Conservation (phyloP, 2,888 invertebrate species). For the Lissocephala sabroskyi region DNA sequence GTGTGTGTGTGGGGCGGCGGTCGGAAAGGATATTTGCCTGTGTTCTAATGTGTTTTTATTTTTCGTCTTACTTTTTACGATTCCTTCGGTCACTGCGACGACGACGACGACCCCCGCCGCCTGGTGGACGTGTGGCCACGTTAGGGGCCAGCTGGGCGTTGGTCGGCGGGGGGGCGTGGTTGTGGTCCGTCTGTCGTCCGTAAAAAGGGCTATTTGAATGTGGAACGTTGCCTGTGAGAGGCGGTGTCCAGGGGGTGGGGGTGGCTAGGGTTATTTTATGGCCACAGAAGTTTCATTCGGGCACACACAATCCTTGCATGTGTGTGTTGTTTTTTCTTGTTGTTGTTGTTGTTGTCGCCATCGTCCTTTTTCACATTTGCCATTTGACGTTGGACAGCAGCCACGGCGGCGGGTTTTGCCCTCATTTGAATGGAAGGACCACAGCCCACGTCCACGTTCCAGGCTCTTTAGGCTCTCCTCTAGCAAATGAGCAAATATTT, state of each 20-base stretch:
- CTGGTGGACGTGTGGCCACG: too few species aligned
- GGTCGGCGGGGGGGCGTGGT: constrained; percentile 13
- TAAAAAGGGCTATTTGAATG: constrained; percentile 1
- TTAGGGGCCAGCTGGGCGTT: constrained; percentile 1
- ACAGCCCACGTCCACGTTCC: too few species aligned
- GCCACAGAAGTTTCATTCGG: constrained; percentile 42
- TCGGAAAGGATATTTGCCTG: constrained; percentile 60
- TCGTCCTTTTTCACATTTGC: constrained; percentile 15
- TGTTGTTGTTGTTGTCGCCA: constrained; percentile 14
- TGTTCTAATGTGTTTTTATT: constrained; percentile 67
- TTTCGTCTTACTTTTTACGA: constrained; percentile 64
- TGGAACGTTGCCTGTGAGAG: too few species aligned
- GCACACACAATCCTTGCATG: too few species aligned
- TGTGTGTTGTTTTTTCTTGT: constrained; percentile 10
- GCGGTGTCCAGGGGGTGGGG: too few species aligned
- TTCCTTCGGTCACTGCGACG: constrained; percentile 55
- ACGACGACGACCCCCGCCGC: constrained; percentile 9
- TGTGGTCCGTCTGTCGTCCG: constrained; percentile 14
- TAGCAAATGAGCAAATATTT: too few species aligned
- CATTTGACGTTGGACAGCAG: constrained; percentile 48
- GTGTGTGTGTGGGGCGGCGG: constrained; percentile 21
- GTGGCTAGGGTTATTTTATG: constrained; percentile 50
- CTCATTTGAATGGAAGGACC: too few species aligned
- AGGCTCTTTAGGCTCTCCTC: too few species aligned
- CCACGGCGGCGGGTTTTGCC: too few species aligned